Base-by-base conservation (phyloP, 2,797 vertebrate genomes). In the Etheostoma nigrum region DNA sequence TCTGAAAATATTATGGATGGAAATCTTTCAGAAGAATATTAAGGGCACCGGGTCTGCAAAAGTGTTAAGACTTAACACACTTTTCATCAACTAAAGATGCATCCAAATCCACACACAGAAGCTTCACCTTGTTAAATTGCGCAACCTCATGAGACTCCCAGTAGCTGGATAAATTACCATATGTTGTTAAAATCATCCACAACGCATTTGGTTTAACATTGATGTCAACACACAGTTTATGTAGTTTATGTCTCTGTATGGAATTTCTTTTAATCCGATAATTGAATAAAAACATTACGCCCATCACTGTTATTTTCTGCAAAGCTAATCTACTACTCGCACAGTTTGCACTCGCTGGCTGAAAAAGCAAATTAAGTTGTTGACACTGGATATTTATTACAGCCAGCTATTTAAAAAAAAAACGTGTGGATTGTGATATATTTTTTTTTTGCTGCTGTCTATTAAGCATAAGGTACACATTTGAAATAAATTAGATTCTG, bases 401-500 rank as follows among this genome's bases (percentile, higher is more conserved):
- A 86, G 68, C 40, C 70, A 64, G 61, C 57, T 23, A 10, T 81
- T 89, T 59, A 54, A 81, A 88, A 84, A 78, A 81, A 76, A 89
- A 74, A 86, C 67, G 70, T 67, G 54, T 67, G 75, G 72, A 60
- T 79, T 82, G 81, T 79, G 83, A 91, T 23, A 23, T 23, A 23
- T 23, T 23, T 30, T 91, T 91, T 85, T 90, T 93, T 90, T 81
- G 77, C 82, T 83, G 76, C 61, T 74, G 63, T 89, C 80, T 85
- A 79, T 87, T 89, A 88, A 91, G 90, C 64, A 63, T 79, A 86
- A 53, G 33, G 65, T 86, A 90, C 76, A 57, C 79, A 81, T 93
- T 89, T 90, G 55, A 87, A 92, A 93, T 83, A 78, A 93, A 94
- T 86, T 73, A 84, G 76, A 86, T 82, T 79, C 52, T 42, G 60